Evolutionary conservation across 2,888 invertebrate genomes (phyloP), one percentile per base, ranked within the genome.

Genomic region (Drosophila incognita): DNA sequence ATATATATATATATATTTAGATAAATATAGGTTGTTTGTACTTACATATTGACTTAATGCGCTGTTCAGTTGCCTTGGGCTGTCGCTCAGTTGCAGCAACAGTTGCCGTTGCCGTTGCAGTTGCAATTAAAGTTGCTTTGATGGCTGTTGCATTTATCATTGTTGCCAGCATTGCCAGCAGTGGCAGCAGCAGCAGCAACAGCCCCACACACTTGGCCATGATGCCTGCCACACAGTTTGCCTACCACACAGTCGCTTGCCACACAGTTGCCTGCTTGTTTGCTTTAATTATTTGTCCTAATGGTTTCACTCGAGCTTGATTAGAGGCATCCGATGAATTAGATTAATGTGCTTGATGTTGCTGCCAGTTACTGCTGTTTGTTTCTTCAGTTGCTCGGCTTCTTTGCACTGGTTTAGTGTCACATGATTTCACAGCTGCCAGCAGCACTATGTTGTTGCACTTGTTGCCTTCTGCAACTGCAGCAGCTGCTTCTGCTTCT

Each of bases 31-130:
- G 46, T 46, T 54, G 58, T 33, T 35, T 71, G 57, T 73, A 87
- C 87, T 90, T 82, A 87, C 87, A 74, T 71, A 86, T 79, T 68
- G 90, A 82, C 69, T 87, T 85, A 70, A 78, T 67, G 59, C 62
- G 76, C 46, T 79, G 73, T 18, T 74, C 64, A 69, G 48, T 31
- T 57, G 67, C 67, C 67, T 69, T 59, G 27, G 69, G 72, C 59
- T 69, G 71, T 63, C 40, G 68, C 51, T 71, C 71, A 18, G 62
- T 66, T 60, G 71, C 59, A 53, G 74, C 53, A 40, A 60, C 51
- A 48, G 57, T 35, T 65, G 68, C 62, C 4, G 53, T 52, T 64
- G 66, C 62, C 5, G 53, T 52, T 64, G 69, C 67, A 56, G 57
- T 64, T 72, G 69, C 69, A 76, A 76, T 79, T 83, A 71, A 69